Evolutionary conservation across 2,888 invertebrate species (phyloP), one percentile per base, ranked within the genome.

Genomic region (Caenorhabditis imperialis): DNA sequence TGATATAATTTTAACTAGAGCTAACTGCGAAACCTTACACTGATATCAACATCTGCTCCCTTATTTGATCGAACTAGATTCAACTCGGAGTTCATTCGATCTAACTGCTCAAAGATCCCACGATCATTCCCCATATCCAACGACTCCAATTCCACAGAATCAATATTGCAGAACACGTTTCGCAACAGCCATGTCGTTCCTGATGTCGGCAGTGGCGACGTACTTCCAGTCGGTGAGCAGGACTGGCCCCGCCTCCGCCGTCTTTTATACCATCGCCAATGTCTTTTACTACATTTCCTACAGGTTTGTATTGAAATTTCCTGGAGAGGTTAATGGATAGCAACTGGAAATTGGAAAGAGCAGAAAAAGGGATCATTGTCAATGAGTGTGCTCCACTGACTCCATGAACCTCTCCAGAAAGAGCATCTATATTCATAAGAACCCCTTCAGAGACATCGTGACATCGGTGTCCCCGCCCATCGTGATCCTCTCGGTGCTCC

Each of bases 161-260:
- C 12, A 33, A 10, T 33, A 10, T 33, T 33, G 16, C 51, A 71
- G 61, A 53, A 20, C 44, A 22, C 60, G 63, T 3, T 53, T 63
- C 30, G 47, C 73, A 10, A 73, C 73, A 1, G 65, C 73, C n/a
- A 48, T 65, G 60, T 65, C 65, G 20, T 73, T 73, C 22, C n/a
- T 73, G 25, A 58, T 65, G 48, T 60, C 65, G 0, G 72, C 65
- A 5, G 40, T 72, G 12, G 72, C 65, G 14, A 72, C 65, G 23
- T 61, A 61, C 37, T 70, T 70, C 35, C 70, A 70, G 20, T 70
- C 70, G 1, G 53, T 61, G 7, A 60, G 61, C 33, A 53, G 61
- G 12, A 62, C 71, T 7, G 71, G 51, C 22, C 54, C 62, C 7
- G 30, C 57, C n/a, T 18, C 72, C 3, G 51, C 58, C 4, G 30